Evolutionary conservation across 2,797 vertebrate species (phyloP), one percentile per base, ranked within the genome.

Genomic region (Lophotriccus pileatus): DNA sequence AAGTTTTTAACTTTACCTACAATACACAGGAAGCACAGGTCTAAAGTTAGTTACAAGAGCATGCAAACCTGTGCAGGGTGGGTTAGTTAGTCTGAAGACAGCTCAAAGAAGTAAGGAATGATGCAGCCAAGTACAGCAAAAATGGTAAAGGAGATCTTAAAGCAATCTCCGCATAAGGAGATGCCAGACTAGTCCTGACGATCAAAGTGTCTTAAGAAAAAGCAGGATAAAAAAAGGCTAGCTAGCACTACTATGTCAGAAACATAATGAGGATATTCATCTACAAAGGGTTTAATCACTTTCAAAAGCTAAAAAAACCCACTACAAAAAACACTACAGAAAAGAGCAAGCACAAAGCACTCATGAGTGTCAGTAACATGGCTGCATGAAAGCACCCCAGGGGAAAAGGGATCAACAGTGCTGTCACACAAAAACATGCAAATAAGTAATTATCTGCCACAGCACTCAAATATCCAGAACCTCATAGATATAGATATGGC

Each of bases 121-220:
- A 81, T 56, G 50, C 28, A 76, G 9, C 2, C 43, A 81, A 93
- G 39, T 34, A 79, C 23, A 69, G 47, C 9, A 90, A 73, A 90
- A 74, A 75, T 6, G 17, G 39, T 47, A 34, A 89, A 70, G 28
- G 19, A 77, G 27, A 50, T 81, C 20, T 85, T 43, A 58, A 72
- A 55, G 47, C 28, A 52, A 52, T 36, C 32, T 87, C 37, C 20
- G 9, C 39, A 46, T 9, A 87, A 67, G 73, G 39, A 86, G 46
- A 67, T 79, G 80, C 73, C 87, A 96, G 82, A 88, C 69, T 73
- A 69, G 66, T 75, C 50, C 41, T 74, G 36, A 73, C 84, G 90
- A 96, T 91, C 87, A 94, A 95, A 96, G 76, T 15, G 39, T 32
- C 62, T 87, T 68, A 69, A 84, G 53, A 53, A 47, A 58, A 67